Evolutionary conservation across 1,140 invertebrate genomes (phyloP), one percentile per base, ranked within the genome.

Genomic region (Akabosia matsudoensis): DNA sequence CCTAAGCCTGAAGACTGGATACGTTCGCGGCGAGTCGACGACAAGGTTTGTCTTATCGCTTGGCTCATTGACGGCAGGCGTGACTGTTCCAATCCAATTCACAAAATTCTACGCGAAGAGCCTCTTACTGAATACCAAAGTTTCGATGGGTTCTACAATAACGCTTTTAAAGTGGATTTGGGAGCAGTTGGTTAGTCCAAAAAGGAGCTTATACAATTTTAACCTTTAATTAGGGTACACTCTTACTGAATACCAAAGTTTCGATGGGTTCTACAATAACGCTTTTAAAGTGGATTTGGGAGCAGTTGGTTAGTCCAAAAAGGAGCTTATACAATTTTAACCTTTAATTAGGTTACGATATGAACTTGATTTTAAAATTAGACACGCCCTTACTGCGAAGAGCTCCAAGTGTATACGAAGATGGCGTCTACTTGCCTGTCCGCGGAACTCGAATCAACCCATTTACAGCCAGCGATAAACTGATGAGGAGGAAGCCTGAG

Each of bases 341-440:
- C 13, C 24, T 45, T 45, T 10, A 45, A 45, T 7, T 45, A 10
- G 37, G 37, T 45, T 45, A n/a, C n/a, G n/a, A 52, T 52, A 13
- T 64, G 7, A 64, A 64, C n/a, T 64, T 22, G 7, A 64, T 64
- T 64, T 64, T 13, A 22, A 64, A 28, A 64, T 64, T 45, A 89
- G 88, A 90, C 75, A 87, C 87, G 10, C 85, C 87, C 2, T 79
- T 91, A 2, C 83, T 89, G 37, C 85, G 89, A 34, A 85, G 89
- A 73, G 84, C 88, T 52, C 87, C 89, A 4, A 86, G 89, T 4
- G 86, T 86, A 51, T 92, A 92, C 80, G 80, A 84, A 31, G 91
- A 92, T 83, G 89, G 89, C n/a, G 86, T 88, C 37, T 90, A 90
- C 78, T 76, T 84, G 75, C 87, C 88, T 2, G 82, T 84, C 0